These are phyloP conservation scores for Elgaria multicarinata DNA, from an alignment of 2,113 vertebrate genomes.

Conservation along the genomic window DNA sequence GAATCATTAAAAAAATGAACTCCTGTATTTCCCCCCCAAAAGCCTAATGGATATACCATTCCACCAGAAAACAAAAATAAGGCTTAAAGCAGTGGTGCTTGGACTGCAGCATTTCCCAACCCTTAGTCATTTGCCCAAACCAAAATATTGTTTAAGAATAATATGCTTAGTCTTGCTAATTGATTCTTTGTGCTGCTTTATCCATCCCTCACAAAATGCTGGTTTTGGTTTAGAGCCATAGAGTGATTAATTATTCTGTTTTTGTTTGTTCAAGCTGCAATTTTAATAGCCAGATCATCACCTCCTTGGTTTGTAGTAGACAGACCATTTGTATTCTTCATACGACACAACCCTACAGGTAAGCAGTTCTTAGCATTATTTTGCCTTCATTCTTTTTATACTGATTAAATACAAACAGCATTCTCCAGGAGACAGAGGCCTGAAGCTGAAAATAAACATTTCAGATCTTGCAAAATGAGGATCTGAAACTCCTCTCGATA, in stretches of 20 bases:
- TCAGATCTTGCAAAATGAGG: not conserved
- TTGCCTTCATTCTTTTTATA: not conserved
- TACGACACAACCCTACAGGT: slow-evolving; percentile 94
- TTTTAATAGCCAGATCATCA: slow-evolving; percentile 92
- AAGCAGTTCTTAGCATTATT: slow-evolving; percentile 41
- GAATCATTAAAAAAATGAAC: not conserved
- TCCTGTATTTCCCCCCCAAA: not conserved
- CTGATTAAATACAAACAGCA: not conserved
- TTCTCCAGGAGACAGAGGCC: not conserved
- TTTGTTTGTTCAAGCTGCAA: slow-evolving; percentile 79
- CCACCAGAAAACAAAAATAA: not conserved
- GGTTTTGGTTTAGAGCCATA: not conserved
- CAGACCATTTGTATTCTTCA: slow-evolving; percentile 92
- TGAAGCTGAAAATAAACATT: not conserved
- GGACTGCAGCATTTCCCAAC: not conserved
- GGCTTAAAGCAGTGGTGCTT: not conserved
- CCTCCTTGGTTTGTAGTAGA: slow-evolving; percentile 93
- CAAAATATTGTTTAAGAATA: not conserved
- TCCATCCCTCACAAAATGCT: not conserved
- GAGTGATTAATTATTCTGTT: slow-evolving; percentile 7
- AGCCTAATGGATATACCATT: not conserved
- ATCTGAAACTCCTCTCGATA: not conserved
- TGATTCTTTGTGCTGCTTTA: not conserved
- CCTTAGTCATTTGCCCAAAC: not conserved
- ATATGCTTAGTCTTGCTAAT: not conserved